These are phyloP conservation scores for Oscheius sp. DNA, from an alignment of 2,888 invertebrate species.

Conservation along the genomic window DNA sequence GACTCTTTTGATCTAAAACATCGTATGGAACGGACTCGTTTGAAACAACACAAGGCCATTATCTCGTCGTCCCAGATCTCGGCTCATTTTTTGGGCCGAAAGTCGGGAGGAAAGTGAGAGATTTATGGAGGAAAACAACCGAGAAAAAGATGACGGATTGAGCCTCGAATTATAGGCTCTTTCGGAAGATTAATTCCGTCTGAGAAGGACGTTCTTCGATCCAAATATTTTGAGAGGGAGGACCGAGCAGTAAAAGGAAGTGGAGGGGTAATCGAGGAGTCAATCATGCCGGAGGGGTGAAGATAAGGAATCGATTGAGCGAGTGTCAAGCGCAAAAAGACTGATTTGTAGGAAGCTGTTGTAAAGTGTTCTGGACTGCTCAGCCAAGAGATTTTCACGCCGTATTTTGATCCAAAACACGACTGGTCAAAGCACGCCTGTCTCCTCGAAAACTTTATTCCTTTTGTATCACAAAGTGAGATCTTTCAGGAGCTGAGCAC, in stretches of 20 bases:
- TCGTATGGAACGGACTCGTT: slow-evolving; percentile 1
- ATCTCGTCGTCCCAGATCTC: slow-evolving; percentile 18
- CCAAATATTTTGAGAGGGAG: background rate
- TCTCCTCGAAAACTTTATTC: too few relatives aligned
- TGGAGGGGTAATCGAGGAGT: background rate
- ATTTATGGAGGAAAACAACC: background rate
- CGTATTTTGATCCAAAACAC: background rate
- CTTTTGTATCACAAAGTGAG: too few relatives aligned
- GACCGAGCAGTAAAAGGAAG: background rate
- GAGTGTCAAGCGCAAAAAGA: slow-evolving; percentile 14
- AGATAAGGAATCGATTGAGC: slow-evolving; percentile 22
- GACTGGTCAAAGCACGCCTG: background rate
- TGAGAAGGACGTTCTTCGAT: background rate
- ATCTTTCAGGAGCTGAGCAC: slow-evolving; percentile 13
- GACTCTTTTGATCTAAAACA: background rate
- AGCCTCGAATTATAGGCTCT: too few relatives aligned
- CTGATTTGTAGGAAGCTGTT: slow-evolving; percentile 10
- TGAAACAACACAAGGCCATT: slow-evolving; percentile 13
- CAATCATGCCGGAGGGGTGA: background rate
- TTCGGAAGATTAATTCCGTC: background rate
- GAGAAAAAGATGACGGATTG: background rate
- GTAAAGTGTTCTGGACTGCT: slow-evolving; percentile 1
- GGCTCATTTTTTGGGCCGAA: background rate
- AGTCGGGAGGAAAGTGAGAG: background rate
- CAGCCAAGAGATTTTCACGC: background rate